These are phyloP conservation scores for Pentalonia nigronervosa DNA, from an alignment of 1,140 invertebrate species.

Conservation along the genomic window DNA sequence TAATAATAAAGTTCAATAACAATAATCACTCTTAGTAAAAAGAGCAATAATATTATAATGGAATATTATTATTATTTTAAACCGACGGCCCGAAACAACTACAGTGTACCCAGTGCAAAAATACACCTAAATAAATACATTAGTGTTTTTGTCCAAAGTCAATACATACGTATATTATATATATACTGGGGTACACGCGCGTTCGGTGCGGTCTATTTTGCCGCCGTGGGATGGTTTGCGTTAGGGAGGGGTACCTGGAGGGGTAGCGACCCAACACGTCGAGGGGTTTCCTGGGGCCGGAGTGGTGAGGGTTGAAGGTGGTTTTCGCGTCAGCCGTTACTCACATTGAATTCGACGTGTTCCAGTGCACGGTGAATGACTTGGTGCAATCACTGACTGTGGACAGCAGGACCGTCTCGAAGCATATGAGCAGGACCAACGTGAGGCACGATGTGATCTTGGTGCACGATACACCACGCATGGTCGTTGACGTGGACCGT, in stretches of 20 bases:
- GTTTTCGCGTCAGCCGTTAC: constrained; percentile 62
- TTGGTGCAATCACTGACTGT: constrained; percentile 80
- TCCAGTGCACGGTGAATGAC: constrained; percentile 85
- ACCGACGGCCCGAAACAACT: constrained; percentile 28
- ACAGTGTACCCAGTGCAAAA: constrained; percentile 50
- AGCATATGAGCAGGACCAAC: constrained; percentile 76
- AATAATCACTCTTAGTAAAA: background rate
- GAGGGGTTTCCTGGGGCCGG: background rate
- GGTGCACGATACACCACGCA: constrained; percentile 61
- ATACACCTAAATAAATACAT: constrained; percentile 12
- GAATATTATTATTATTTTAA: background rate
- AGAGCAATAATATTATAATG: background rate
- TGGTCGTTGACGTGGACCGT: background rate
- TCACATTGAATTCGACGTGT: constrained; percentile 83
- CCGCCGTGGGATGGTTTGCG: background rate
- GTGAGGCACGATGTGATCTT: constrained; percentile 71
- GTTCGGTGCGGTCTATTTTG: constrained; percentile 23
- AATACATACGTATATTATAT: constrained; percentile 19
- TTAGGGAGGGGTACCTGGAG: no score
- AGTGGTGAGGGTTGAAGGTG: no score
- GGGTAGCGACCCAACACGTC: no score
- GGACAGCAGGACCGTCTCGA: constrained; percentile 78
- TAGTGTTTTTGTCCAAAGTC: constrained; percentile 25
- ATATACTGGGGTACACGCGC: constrained; percentile 49
- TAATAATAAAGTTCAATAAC: background rate